Evolutionary conservation across 2,888 invertebrate genomes (phyloP), one percentile per base, ranked within the genome.

Genomic region (Nowickia ferox): DNA sequence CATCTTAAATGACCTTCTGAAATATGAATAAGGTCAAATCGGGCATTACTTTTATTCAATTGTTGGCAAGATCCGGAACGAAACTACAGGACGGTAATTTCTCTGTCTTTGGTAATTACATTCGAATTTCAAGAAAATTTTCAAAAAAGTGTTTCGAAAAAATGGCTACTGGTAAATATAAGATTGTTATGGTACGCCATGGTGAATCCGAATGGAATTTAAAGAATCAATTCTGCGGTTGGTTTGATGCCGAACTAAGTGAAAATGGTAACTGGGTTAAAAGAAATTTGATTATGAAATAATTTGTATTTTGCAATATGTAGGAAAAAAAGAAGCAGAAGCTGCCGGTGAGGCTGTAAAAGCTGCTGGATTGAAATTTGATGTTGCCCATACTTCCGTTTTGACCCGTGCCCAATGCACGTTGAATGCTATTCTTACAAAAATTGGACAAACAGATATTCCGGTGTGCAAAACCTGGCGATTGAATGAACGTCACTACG

Each of bases 401-500:
- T 92, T 97, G 77, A 96, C 95, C 69, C 95, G 97, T 87, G 97
- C 97, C 0, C 96, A 97, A 91, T 94, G 95, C 72, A 97, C 97
- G 0, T 92, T 97, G 63, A 94, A 94, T 69, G 92, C 94, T 1
- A 95, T 97, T 82, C 93, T 97, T 9, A 93, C 95, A 82, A 95
- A 95, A 90, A 94, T 96, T 19, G 95, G 94, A 0, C 96, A 97
- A 90, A 93, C 95, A 53, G 94, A 95, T 87, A 93, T 97, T 85
- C 96, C 96, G 0, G 93, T 96, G 22, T 92, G 94, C 19, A 96
- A 96, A 92, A 96, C 97, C 2, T 97, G 97, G 97, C 94, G 97
- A 11, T 93, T 97, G 11, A 97, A 97, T 90, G 97, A 97, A 92
- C 95, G 97, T 87, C 97, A 97, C 91, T 97, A 97, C 89, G 97